Conservation (phyloP, 1,140 invertebrate genomes). For the Carposina sasakii region DNA sequence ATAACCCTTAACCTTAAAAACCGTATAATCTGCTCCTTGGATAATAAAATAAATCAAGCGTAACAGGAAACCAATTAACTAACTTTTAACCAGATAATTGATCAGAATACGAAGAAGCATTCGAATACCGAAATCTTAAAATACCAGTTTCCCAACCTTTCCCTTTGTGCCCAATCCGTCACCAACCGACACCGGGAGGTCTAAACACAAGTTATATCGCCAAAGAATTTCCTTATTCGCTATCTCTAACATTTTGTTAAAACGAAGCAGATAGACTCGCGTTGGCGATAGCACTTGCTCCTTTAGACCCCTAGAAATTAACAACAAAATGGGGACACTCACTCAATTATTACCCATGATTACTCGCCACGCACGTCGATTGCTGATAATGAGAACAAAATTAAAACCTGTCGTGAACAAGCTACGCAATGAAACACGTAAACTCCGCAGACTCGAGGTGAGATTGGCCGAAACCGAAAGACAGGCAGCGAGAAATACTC, state of each 20-base stretch:
- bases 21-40: no score
- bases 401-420: constrained; percentile 43
- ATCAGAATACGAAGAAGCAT: not conserved
- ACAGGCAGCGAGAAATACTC: no score
- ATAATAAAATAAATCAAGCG: no score
- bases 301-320: no score
- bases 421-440: constrained; percentile 33
- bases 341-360: constrained; percentile 48
- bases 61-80: not conserved
- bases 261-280: no score
- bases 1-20: no score
- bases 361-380: constrained; percentile 37
- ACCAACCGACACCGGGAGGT: constrained; percentile 48
- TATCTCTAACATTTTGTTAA: no score
- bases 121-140: not conserved
- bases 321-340: constrained; percentile 61
- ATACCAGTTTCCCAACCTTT: constrained; percentile 12
- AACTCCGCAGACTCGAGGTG: constrained; percentile 3
- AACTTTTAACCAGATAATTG: not conserved
- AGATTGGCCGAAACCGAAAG: no score
- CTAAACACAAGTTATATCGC: no score
- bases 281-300: no score
- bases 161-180: constrained; percentile 20
- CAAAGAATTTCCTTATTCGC: no score
- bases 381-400: constrained; percentile 43